Percentiles rank a stretch among this genome's conserved stretches.
Conservation (phyloP, 2,797 vertebrate species). For the Thunnus albacares region DNA sequence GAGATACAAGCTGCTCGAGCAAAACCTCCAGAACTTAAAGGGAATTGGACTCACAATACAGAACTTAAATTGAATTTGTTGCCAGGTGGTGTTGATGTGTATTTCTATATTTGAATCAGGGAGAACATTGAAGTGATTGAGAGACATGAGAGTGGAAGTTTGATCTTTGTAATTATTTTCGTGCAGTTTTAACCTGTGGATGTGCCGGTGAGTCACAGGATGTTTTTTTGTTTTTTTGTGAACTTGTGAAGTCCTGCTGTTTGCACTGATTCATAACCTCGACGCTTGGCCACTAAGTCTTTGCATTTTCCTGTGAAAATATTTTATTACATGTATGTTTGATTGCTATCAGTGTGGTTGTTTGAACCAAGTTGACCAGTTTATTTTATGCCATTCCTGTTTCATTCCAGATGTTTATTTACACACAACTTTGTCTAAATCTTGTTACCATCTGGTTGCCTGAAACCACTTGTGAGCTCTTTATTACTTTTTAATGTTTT, state of each 20-base stretch:
- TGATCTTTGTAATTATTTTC: not conserved
- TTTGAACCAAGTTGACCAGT: not conserved
- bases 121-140: too few relatives aligned
- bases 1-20: too few relatives aligned
- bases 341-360: not conserved
- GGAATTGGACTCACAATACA: too few relatives aligned
- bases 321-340: not conserved
- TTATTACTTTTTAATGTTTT: not conserved
- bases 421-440: not conserved
- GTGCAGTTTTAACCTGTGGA: not conserved
- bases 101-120: too few relatives aligned
- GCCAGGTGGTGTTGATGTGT: too few relatives aligned
- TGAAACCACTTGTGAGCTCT: conserved; percentile 1
- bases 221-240: not conserved
- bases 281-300: not conserved
- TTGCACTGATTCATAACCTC: conserved; percentile 42
- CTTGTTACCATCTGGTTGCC: not conserved
- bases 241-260: conserved; percentile 10
- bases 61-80: too few relatives aligned
- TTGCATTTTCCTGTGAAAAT: conserved; percentile 23
- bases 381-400: not conserved
- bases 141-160: too few relatives aligned
- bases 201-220: not conserved
- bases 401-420: conserved; percentile 1
- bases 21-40: too few relatives aligned